Evolutionary conservation across 1,140 invertebrate genomes (phyloP).

Genomic region (Stratiolaelaps scimitus): DNA sequence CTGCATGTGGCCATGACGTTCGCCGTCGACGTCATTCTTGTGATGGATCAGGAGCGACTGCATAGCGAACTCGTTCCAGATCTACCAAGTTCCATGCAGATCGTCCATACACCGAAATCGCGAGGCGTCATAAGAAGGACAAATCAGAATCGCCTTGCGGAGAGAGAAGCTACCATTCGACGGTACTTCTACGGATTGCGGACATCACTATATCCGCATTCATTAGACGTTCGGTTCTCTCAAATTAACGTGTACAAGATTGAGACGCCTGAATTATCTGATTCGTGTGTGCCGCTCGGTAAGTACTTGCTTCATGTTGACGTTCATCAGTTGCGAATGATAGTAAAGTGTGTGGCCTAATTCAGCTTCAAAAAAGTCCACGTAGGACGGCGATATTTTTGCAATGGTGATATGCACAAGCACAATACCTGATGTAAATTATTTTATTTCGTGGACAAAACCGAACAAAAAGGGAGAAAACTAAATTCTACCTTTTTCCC

Average conservation of each 20-base stretch:
- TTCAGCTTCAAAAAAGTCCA: conserved; percentile 84
- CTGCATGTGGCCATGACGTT: conserved; percentile 76
- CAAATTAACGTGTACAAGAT: conserved; percentile 87
- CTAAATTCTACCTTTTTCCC: too few relatives aligned
- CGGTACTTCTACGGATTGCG: conserved; percentile 89
- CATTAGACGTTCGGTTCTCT: conserved; percentile 71
- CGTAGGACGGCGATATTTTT: conserved; percentile 49
- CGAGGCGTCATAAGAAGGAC: conserved; percentile 83
- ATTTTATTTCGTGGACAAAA: too few relatives aligned
- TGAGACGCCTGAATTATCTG: conserved; percentile 76
- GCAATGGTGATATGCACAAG: too few relatives aligned
- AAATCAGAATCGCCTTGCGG: conserved; percentile 54
- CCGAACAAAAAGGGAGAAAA: too few relatives aligned
- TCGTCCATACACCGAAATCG: conserved; percentile 86
- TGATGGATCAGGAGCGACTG: conserved; percentile 87
- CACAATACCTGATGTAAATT: too few relatives aligned
- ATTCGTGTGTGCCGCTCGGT: conserved; percentile 85
- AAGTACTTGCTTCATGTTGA: conserved; percentile 81
- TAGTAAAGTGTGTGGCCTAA: too few relatives aligned
- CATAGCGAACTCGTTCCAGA: conserved; percentile 86
- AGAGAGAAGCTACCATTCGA: conserved; percentile 62
- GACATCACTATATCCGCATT: conserved; percentile 74
- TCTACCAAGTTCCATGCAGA: conserved; percentile 80
- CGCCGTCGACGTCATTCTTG: conserved; percentile 86
- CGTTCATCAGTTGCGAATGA: too few relatives aligned